Evolutionary conservation across 2,797 vertebrate genomes (phyloP).

Genomic region (Crenuchus spilurus): DNA sequence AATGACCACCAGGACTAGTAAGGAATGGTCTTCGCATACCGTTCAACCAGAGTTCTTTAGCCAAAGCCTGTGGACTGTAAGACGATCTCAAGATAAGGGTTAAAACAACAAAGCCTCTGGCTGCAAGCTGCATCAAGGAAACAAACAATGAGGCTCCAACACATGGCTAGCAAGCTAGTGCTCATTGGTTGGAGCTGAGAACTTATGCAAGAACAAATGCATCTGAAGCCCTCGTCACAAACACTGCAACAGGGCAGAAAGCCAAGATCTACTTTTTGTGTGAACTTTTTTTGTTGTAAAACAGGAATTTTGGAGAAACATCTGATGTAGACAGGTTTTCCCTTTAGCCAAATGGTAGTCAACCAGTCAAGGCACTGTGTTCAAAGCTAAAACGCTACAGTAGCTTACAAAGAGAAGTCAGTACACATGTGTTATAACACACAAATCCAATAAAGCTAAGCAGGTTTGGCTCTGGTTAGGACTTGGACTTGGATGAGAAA

Average conservation of each 20-base stretch:
- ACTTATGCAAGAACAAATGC: neutral
- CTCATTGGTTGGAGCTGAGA: neutral
- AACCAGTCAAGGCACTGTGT: too few species aligned
- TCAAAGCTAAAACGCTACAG: too few species aligned
- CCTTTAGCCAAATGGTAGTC: too few species aligned
- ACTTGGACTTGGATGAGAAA: too few species aligned
- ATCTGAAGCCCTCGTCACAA: neutral
- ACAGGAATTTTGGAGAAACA: too few species aligned
- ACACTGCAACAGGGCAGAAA: neutral
- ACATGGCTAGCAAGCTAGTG: neutral
- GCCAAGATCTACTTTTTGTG: too few species aligned
- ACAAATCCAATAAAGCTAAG: too few species aligned
- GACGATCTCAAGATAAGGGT: conserved; percentile 39
- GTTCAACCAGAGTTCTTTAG: conserved; percentile 24
- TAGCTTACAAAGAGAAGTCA: too few species aligned
- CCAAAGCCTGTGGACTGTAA: neutral
- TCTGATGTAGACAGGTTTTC: too few species aligned
- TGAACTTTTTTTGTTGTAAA: neutral
- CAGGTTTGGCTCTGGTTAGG: too few species aligned
- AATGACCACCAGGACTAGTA: conserved; percentile 20
- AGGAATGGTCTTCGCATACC: conserved; percentile 7
- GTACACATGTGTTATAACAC: too few species aligned
- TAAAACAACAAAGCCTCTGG: conserved; percentile 20
- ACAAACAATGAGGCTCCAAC: conserved; percentile 10
- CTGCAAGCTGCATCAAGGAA: neutral